Percentiles rank a stretch among this genome's conserved stretches.
phyloP scores from a whole-genome alignment of 2,888 invertebrate species.

The Melinaea marsaeus region DNA sequence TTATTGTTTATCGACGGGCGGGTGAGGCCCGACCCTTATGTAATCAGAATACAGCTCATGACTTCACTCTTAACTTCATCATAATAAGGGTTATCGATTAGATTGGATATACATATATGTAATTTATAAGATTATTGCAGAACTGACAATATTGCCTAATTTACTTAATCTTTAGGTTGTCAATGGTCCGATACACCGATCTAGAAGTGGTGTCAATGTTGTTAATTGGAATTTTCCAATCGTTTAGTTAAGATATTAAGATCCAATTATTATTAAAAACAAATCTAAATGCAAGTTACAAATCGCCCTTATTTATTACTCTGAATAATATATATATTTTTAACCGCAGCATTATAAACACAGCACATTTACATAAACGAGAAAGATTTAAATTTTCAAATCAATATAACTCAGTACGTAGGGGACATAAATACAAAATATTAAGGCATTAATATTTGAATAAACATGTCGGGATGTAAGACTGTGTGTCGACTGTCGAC shows the following conservation, averaged over 20 bases:
- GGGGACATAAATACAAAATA: constrained; percentile 62
- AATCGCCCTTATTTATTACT: too few species aligned
- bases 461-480: constrained; percentile 62
- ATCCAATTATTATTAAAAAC: too few species aligned
- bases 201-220: too few species aligned
- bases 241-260: too few species aligned
- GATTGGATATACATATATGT: background rate
- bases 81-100: background rate
- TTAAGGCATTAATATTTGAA: constrained; percentile 68
- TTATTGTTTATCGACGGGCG: constrained; percentile 51
- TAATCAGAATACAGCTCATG: background rate
- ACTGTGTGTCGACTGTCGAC: constrained; percentile 49
- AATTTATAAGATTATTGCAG: background rate
- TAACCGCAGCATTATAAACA: constrained; percentile 12
- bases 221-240: too few species aligned
- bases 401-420: constrained; percentile 39
- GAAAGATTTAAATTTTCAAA: constrained; percentile 26
- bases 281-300: too few species aligned
- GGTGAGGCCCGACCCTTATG: constrained; percentile 22
- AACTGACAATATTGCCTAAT: too few species aligned
- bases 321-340: background rate
- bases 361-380: constrained; percentile 2
- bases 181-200: too few species aligned
- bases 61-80: background rate
- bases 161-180: too few species aligned